Evolutionary conservation across 2,113 vertebrate species (phyloP).

Genomic region (Felis chaus): DNA sequence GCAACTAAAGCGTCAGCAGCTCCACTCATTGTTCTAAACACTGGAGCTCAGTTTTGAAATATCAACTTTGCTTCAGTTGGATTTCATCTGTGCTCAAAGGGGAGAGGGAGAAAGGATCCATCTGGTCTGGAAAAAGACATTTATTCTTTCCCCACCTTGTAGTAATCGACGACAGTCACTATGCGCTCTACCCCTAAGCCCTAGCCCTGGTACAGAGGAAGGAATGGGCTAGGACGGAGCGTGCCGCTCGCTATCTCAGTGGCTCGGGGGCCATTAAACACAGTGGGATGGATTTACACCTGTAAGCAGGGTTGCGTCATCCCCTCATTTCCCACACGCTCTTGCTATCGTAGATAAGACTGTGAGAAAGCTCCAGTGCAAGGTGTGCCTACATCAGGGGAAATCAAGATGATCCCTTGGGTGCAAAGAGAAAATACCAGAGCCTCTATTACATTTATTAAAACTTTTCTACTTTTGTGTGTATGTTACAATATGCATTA

Average conservation of each 20-base stretch:
- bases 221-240: not conserved
- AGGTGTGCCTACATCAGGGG: not conserved
- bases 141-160: not conserved
- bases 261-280: not conserved
- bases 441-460: not conserved
- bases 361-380: not conserved
- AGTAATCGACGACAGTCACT: not conserved
- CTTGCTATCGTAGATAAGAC: not conserved
- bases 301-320: not conserved
- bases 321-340: not conserved
- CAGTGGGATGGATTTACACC: not conserved
- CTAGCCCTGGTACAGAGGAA: not conserved
- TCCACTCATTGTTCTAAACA: not conserved
- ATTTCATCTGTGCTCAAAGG: conserved; percentile 10
- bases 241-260: not conserved
- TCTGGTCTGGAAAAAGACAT: not conserved
- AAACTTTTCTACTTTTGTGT: not conserved
- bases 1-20: not conserved
- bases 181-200: not conserved
- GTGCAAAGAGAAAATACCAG: not conserved
- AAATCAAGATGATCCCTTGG: not conserved
- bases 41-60: not conserved
- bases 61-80: not conserved
- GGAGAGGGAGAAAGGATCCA: not conserved
- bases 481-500: not conserved